Evolutionary conservation across 2,888 invertebrate species (phyloP), one percentile per base, ranked within the genome.

Genomic region (Bhutanitis thaidina): DNA sequence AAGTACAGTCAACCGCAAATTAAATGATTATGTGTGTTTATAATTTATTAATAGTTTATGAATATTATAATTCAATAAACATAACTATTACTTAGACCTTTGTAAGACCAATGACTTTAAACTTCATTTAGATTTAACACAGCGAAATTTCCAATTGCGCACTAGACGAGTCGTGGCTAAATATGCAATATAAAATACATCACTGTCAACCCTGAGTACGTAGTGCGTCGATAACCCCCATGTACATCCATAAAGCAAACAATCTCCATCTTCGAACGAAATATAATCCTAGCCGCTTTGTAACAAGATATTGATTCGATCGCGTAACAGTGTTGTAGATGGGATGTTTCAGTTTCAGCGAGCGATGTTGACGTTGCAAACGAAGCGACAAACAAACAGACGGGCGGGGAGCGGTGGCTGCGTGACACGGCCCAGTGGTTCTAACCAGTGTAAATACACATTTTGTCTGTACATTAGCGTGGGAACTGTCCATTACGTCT

Each of bases 381-480:
- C 59, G 61, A 30, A 48, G 60, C 54, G 62, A 60, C 59, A 55
- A 55, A 61, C 48, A 60, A 52, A 60, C 59, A 55, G 54, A 61
- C 48, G 59, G 53, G 61, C 53, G 53, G 39, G 34, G 35, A 59
- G 56, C 60, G 52, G 61, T 56, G 59, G 58, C 63, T 63, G 58
- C 74, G 74, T 73, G 74, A 76, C 72, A 76, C 70, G 55, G 54
- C 45, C 40, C 53, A 44, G 41, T 49, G 55, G 61, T 52, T 59
- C 69, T 74, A 74, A 77, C 58, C 41, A 43, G 44, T 39, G 59
- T 53, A 61, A 67, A 65, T 34, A 57, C 60, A 61, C 55, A 62
- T 54, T 64, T 67, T 67, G 72, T 70, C 53, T 58, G 60, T 36
- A 59, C 58, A 66, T 65, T 64, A 61, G 53, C 76, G 77, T 77